Evolutionary conservation across 2,797 vertebrate species (phyloP).

Genomic region (Enteromius anoplus): DNA sequence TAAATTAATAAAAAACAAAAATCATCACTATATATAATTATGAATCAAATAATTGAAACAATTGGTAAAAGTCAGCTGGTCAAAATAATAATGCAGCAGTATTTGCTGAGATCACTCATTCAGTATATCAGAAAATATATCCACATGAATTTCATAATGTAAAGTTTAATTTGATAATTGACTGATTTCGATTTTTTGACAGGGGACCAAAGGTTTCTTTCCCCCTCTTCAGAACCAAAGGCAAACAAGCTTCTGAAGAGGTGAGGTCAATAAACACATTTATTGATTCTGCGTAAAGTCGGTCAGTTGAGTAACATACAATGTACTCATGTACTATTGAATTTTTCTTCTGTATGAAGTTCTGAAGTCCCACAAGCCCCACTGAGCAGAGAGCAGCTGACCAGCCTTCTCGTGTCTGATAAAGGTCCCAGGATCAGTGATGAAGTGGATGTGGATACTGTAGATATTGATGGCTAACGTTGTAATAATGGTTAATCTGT

Average conservation of each 20-base stretch:
- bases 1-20: background rate
- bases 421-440: constrained; percentile 20
- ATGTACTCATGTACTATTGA: background rate
- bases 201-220: constrained; percentile 68
- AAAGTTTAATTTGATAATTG: background rate
- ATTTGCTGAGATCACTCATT: background rate
- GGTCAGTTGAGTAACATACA: background rate
- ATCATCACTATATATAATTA: background rate
- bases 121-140: background rate
- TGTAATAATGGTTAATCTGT: background rate
- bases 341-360: constrained; percentile 56
- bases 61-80: background rate
- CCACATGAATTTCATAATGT: background rate
- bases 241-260: constrained; percentile 61
- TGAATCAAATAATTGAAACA: background rate
- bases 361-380: constrained; percentile 53
- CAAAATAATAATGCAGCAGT: background rate
- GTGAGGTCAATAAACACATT: constrained; percentile 60
- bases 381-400: constrained; percentile 39
- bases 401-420: background rate
- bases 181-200: background rate
- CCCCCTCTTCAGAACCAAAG: constrained; percentile 63
- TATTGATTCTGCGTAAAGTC: background rate
- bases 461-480: constrained; percentile 70
- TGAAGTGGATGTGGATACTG: constrained; percentile 66